Conservation (phyloP, 1,140 invertebrate species). For the Uloborus diversus region DNA sequence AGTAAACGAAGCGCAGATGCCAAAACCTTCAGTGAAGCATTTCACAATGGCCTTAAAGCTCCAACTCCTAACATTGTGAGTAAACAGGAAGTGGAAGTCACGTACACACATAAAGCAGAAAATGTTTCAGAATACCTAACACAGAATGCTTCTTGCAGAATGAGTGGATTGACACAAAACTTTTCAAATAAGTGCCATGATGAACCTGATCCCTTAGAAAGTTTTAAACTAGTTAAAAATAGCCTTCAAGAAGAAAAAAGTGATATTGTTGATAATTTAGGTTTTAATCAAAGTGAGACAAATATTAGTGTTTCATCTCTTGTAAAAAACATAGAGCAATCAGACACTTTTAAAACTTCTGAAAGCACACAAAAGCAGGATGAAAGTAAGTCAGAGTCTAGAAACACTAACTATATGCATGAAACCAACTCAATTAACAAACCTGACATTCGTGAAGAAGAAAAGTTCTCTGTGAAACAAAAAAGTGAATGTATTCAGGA, state of each 20-base stretch:
- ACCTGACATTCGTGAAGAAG: too few relatives aligned
- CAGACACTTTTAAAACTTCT: not conserved
- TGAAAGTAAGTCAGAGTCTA: too few relatives aligned
- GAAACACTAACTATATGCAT: too few relatives aligned
- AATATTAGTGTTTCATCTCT: slow-evolving; percentile 31
- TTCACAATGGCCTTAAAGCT: too few relatives aligned
- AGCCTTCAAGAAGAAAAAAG: not conserved
- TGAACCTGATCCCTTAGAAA: not conserved
- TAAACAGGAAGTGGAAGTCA: too few relatives aligned
- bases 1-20: too few relatives aligned
- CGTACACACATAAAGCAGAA: too few relatives aligned
- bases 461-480: too few relatives aligned
- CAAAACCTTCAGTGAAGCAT: too few relatives aligned
- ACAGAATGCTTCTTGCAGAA: not conserved
- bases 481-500: too few relatives aligned
- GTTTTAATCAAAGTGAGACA: not conserved
- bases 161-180: not conserved
- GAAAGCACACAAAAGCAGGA: not conserved
- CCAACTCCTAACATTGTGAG: too few relatives aligned
- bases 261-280: not conserved
- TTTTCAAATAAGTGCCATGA: not conserved
- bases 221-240: not conserved
- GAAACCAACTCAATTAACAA: too few relatives aligned
- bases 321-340: slow-evolving; percentile 28
- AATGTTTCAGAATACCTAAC: not conserved